Conservation (phyloP, 2,888 invertebrate genomes). For the Nysson spinosus region DNA sequence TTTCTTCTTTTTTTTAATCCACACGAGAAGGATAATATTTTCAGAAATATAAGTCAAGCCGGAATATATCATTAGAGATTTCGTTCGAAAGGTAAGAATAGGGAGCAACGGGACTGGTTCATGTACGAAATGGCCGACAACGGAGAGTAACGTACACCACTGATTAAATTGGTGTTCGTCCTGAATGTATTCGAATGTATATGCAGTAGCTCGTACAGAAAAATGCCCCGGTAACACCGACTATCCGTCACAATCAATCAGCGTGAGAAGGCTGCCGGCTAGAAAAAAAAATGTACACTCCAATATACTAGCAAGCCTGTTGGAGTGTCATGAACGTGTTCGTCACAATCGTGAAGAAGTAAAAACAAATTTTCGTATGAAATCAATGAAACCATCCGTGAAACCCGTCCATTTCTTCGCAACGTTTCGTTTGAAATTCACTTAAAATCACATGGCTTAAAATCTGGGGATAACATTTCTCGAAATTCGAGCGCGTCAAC, state of each 20-base stretch:
- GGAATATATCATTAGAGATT: too few species aligned
- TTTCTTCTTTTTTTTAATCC: too few species aligned
- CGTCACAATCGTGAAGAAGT: constrained; percentile 28
- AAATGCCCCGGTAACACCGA: constrained; percentile 52
- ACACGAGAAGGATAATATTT: too few species aligned
- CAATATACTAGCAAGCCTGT: constrained; percentile 42
- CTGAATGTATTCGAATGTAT: constrained; percentile 48
- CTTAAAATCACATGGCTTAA: too few species aligned
- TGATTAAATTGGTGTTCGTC: constrained; percentile 56
- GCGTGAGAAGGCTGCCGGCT: constrained; percentile 42
- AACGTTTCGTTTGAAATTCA: neutral
- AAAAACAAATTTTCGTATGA: constrained; percentile 32
- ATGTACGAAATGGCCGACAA: too few species aligned
- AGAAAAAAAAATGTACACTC: constrained; percentile 32
- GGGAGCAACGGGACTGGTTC: too few species aligned
- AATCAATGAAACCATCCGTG: neutral
- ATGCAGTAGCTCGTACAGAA: constrained; percentile 31
- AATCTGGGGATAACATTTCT: too few species aligned
- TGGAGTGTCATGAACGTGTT: constrained; percentile 33
- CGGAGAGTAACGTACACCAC: constrained; percentile 27
- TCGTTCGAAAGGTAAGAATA: too few species aligned
- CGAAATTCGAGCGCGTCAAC: neutral
- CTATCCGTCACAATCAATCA: constrained; percentile 63
- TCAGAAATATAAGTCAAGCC: too few species aligned
- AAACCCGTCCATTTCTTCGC: constrained; percentile 19